phyloP scores from a whole-genome alignment of 1,140 invertebrate species.

The Glossosoma conforme region DNA sequence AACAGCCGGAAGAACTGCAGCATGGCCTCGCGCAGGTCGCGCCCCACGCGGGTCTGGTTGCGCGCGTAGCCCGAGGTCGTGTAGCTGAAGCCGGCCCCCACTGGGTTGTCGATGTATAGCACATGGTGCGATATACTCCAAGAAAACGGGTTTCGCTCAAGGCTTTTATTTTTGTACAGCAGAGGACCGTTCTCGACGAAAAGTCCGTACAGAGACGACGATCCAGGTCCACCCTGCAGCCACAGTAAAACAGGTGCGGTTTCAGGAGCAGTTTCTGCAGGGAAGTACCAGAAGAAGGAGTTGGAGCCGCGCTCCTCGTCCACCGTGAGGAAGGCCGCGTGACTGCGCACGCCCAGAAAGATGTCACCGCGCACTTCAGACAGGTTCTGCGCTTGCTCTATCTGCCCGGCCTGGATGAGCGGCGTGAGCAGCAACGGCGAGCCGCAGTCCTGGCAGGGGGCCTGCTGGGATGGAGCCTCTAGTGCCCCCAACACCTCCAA shows the following conservation, averaged over 20 bases:
- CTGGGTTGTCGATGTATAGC: conserved; percentile 84
- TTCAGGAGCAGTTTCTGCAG: conserved; percentile 43
- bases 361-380: conserved; percentile 37
- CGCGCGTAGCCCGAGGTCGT: conserved; percentile 61
- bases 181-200: conserved; percentile 82
- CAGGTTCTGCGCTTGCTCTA: conserved; percentile 37
- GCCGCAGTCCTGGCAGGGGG: conserved; percentile 48
- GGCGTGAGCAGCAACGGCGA: conserved; percentile 62
- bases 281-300: conserved; percentile 78
- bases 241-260: conserved; percentile 64
- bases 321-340: conserved; percentile 69
- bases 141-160: conserved; percentile 57
- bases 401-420: conserved; percentile 53
- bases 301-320: conserved; percentile 62
- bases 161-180: conserved; percentile 53
- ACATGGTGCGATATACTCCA: conserved; percentile 73
- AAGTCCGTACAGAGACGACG: conserved; percentile 72
- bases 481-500: no score
- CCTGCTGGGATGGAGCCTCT: conserved; percentile 30
- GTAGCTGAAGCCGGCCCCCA: conserved; percentile 76
- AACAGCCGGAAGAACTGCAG: conserved; percentile 72
- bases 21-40: conserved; percentile 60
- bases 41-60: conserved; percentile 63
- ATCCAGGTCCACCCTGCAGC: conserved; percentile 78
- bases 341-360: conserved; percentile 39